These are phyloP conservation scores for Metalampra italica DNA, from an alignment of 2,888 invertebrate genomes.

Conservation along the genomic window DNA sequence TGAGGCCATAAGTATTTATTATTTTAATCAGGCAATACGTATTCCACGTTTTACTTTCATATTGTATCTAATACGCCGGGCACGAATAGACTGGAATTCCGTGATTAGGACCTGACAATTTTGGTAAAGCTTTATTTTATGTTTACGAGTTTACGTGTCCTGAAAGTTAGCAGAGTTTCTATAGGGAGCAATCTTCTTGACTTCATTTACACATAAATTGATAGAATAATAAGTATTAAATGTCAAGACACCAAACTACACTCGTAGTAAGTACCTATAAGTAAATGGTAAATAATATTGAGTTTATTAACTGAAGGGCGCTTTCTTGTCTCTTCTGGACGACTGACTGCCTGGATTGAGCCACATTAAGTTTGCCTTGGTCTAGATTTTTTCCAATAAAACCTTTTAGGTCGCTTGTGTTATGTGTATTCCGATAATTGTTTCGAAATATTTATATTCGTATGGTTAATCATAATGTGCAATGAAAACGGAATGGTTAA, in stretches of 20 bases:
- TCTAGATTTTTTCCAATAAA: slow-evolving; percentile 1
- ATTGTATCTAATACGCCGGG: slow-evolving; percentile 28
- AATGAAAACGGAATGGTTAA: too few species aligned
- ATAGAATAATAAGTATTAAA: slow-evolving; percentile 3
- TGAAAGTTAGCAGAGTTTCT: slow-evolving; percentile 32
- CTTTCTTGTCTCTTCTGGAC: not conserved
- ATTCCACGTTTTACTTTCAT: slow-evolving; percentile 24
- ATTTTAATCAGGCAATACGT: slow-evolving; percentile 6
- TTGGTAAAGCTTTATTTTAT: slow-evolving; percentile 49
- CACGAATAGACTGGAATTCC: slow-evolving; percentile 39
- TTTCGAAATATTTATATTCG: too few species aligned
- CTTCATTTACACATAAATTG: slow-evolving; percentile 13
- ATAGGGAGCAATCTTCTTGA: slow-evolving; percentile 12
- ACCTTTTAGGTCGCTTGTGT: not conserved
- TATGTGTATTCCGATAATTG: too few species aligned
- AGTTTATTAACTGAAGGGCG: slow-evolving; percentile 1
- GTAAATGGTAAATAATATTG: not conserved
- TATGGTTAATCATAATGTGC: too few species aligned
- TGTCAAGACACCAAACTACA: not conserved
- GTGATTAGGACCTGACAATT: slow-evolving; percentile 49
- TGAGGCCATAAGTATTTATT: not conserved
- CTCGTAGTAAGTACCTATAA: too few species aligned
- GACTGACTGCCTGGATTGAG: not conserved
- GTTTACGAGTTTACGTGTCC: slow-evolving; percentile 54
- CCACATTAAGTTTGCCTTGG: slow-evolving; percentile 2